These are phyloP conservation scores for Eupithecia subfuscata DNA, from an alignment of 2,888 invertebrate species.

Conservation along the genomic window DNA sequence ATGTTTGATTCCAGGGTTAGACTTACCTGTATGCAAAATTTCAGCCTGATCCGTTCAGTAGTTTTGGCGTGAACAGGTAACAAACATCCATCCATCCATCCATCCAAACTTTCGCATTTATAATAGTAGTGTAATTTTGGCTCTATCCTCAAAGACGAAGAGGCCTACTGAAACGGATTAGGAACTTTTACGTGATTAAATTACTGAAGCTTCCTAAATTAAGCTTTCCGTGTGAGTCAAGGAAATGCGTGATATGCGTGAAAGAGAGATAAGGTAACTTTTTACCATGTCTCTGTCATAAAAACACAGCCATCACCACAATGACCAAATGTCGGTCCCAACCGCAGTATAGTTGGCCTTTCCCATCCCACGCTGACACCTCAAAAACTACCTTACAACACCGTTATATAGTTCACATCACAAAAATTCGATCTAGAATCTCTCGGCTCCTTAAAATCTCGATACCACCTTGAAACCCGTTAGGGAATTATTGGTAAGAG, in stretches of 20 bases:
- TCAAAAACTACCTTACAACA: constrained; percentile 7
- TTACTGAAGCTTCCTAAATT: background rate
- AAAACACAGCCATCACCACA: background rate
- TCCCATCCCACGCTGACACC: background rate
- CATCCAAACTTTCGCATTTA: too few relatives aligned
- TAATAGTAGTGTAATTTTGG: too few relatives aligned
- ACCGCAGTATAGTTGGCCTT: constrained; percentile 7
- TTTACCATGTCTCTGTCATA: background rate
- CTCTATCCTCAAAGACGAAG: background rate
- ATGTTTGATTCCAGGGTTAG: too few relatives aligned
- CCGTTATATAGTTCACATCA: constrained; percentile 23
- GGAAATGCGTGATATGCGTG: background rate
- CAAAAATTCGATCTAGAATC: constrained; percentile 15
- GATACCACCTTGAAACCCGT: constrained; percentile 40
- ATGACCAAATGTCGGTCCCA: background rate
- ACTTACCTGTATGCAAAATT: too few relatives aligned
- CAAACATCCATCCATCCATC: too few relatives aligned
- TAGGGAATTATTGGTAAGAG: constrained; percentile 40
- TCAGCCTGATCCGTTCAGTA: too few relatives aligned
- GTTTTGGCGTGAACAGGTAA: too few relatives aligned
- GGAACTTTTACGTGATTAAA: background rate
- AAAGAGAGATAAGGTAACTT: background rate
- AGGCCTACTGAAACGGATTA: background rate
- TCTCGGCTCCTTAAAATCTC: constrained; percentile 28
- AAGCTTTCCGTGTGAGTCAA: background rate